Percentiles rank a stretch among this genome's conserved stretches.
These are phyloP conservation scores for Pogonophryne albipinna DNA, from an alignment of 2,797 vertebrate species.

Conservation along the genomic window DNA sequence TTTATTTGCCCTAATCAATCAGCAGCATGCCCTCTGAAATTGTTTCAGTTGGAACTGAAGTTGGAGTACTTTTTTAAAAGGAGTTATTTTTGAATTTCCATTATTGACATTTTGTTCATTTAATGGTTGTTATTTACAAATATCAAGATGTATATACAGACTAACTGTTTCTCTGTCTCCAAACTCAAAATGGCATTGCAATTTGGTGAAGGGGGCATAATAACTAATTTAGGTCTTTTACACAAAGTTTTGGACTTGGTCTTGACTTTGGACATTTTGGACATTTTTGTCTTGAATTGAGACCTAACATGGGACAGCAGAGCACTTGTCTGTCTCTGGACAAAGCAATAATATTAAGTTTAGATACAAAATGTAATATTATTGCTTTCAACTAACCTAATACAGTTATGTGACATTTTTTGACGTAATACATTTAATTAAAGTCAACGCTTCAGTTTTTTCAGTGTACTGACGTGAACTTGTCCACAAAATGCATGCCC, in stretches of 20 bases:
- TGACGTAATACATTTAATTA: too few species aligned
- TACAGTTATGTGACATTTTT: too few species aligned
- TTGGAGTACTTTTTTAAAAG: not conserved
- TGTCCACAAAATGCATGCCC: too few species aligned
- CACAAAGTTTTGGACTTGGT: not conserved
- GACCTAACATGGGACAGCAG: not conserved
- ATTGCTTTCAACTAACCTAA: too few species aligned
- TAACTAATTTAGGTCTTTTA: not conserved
- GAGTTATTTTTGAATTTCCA: not conserved
- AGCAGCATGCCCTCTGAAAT: not conserved
- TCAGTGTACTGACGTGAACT: too few species aligned
- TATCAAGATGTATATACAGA: too few species aligned
- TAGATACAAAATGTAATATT: too few species aligned
- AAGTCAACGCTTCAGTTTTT: too few species aligned
- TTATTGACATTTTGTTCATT: not conserved
- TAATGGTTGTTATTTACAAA: not conserved
- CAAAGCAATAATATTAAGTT: too few species aligned
- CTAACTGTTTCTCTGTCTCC: not conserved
- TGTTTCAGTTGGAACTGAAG: not conserved
- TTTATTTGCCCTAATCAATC: too few species aligned
- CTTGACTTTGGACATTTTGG: constrained; percentile 1
- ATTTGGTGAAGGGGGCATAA: not conserved
- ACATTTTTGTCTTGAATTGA: not conserved
- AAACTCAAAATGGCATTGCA: not conserved
- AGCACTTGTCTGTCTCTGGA: not conserved